Conservation (phyloP, 2,797 vertebrate species). For the Xerus rutilus region DNA sequence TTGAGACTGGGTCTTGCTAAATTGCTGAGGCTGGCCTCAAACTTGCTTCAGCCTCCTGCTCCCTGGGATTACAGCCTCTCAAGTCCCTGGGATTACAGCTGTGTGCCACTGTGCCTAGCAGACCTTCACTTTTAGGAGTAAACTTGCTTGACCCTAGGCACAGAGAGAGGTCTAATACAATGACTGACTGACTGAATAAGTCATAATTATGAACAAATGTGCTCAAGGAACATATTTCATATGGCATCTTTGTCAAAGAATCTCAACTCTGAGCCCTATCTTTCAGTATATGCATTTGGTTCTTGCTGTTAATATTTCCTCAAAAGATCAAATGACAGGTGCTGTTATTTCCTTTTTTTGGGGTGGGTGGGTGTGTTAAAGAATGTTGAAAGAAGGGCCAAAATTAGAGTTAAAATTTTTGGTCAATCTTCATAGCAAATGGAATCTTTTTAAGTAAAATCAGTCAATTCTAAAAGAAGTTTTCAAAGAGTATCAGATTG, state of each 20-base stretch:
- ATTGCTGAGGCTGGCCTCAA: too few species aligned
- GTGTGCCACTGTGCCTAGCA: too few species aligned
- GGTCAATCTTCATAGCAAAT: neutral
- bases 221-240: neutral
- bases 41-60: too few species aligned
- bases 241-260: neutral
- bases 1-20: too few species aligned
- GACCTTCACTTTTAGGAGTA: conserved; percentile 2
- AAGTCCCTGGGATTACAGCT: too few species aligned
- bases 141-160: neutral
- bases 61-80: too few species aligned
- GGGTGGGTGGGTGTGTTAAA: neutral
- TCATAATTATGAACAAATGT: neutral
- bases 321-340: conserved; percentile 35
- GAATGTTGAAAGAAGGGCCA: conserved; percentile 14
- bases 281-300: conserved; percentile 53
- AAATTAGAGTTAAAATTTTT: conserved; percentile 43
- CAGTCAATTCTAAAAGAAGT: neutral
- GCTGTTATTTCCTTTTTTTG: neutral
- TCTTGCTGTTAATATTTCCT: conserved; percentile 62
- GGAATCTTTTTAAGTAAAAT: conserved; percentile 22
- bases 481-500: conserved; percentile 23
- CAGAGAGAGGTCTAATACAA: neutral
- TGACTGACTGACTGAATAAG: neutral
- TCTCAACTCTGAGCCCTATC: neutral